Percentiles rank a stretch among this genome's conserved stretches.
Evolutionary conservation across 2,113 vertebrate genomes (phyloP).

Genomic region (Euleptes europaea): DNA sequence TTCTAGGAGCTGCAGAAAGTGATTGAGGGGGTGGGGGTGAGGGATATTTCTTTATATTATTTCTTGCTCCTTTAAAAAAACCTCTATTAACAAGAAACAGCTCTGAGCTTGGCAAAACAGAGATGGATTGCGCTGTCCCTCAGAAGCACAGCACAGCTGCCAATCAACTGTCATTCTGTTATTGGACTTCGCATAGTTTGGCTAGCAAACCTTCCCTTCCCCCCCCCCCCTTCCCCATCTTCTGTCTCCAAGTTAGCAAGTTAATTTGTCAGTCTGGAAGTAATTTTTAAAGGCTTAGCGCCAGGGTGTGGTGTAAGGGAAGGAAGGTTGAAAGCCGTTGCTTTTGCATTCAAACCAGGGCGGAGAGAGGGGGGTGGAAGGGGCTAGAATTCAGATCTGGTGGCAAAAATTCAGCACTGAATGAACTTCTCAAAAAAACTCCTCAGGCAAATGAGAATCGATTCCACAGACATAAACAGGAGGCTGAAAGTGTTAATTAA

Average conservation of each 20-base stretch:
- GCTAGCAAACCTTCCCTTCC: background rate
- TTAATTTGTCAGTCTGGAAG: constrained; percentile 41
- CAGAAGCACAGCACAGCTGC: constrained; percentile 23
- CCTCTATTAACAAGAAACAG: constrained; percentile 26
- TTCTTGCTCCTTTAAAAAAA: background rate
- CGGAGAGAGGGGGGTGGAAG: background rate
- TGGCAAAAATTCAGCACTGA: background rate
- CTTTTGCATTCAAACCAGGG: background rate
- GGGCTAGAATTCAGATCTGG: background rate
- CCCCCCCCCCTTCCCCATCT: background rate
- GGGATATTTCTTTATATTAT: constrained; percentile 17
- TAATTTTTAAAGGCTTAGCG: constrained; percentile 33
- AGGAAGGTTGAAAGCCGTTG: constrained; percentile 9
- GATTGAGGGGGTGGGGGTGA: background rate
- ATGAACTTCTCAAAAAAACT: background rate
- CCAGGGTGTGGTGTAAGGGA: constrained; percentile 16
- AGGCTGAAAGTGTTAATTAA: constrained; percentile 13
- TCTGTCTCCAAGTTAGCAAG: constrained; percentile 37
- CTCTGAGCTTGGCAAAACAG: constrained; percentile 25
- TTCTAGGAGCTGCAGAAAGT: constrained; percentile 5
- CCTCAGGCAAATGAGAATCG: background rate
- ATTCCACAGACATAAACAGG: background rate
- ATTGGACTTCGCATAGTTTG: constrained; percentile 28
- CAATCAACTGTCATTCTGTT: constrained; percentile 41
- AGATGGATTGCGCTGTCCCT: constrained; percentile 18